These are phyloP conservation scores for Lampropteryx suffumata DNA, from an alignment of 2,888 invertebrate species.

Conservation along the genomic window DNA sequence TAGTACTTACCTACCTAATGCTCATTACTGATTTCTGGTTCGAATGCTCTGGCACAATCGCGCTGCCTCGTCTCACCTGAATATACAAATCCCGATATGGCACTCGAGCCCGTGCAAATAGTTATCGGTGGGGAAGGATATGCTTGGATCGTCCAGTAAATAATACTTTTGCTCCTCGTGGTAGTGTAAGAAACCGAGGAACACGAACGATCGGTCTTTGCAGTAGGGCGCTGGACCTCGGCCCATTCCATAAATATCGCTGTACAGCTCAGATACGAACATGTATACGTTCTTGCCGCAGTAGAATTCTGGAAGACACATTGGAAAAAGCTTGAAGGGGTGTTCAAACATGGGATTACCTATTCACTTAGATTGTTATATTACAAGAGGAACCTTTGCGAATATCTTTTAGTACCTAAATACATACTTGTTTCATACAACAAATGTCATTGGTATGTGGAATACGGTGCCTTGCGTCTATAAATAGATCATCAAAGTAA, in stretches of 20 bases:
- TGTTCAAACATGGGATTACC: too few relatives aligned
- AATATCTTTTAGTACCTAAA: too few relatives aligned
- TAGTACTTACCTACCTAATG: too few relatives aligned
- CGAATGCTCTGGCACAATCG: too few relatives aligned
- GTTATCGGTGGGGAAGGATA: constrained; percentile 72
- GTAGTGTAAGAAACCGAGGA: constrained; percentile 71
- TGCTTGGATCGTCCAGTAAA: constrained; percentile 67
- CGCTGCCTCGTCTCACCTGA: constrained; percentile 50
- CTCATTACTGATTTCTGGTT: too few relatives aligned
- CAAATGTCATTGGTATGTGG: too few relatives aligned
- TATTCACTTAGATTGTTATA: too few relatives aligned
- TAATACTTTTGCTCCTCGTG: constrained; percentile 72
- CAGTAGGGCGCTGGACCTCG: constrained; percentile 67
- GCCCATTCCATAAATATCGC: constrained; percentile 73
- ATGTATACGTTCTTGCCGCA: constrained; percentile 76
- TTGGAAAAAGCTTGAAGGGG: too few relatives aligned
- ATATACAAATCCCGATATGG: constrained; percentile 67
- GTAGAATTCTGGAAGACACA: constrained; percentile 59
- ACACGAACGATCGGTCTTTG: constrained; percentile 68
- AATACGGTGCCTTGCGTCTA: too few relatives aligned
- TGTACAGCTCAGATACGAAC: constrained; percentile 71
- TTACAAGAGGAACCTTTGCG: too few relatives aligned
- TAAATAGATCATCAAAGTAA: too few relatives aligned
- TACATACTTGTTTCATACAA: too few relatives aligned
- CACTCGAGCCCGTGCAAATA: constrained; percentile 73